Evolutionary conservation across 2,888 invertebrate species (phyloP).

Genomic region (Therioaphis trifolii): DNA sequence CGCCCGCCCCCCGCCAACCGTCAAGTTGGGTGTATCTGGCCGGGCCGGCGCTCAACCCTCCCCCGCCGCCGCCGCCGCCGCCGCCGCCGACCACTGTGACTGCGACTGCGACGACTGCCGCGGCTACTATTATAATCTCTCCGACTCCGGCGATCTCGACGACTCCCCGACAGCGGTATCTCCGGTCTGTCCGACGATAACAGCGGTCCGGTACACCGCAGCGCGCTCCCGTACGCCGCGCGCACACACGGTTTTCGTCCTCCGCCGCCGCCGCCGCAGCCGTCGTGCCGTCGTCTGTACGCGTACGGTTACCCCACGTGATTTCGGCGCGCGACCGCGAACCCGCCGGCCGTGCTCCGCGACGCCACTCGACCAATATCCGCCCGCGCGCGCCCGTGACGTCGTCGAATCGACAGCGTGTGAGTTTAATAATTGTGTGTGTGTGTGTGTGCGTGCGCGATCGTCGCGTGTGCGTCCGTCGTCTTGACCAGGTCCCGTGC

Average conservation of each 20-base stretch:
- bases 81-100: neutral
- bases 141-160: constrained; percentile 21
- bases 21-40: constrained; percentile 53
- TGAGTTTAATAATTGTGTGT: neutral
- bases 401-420: neutral
- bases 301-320: constrained; percentile 57
- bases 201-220: constrained; percentile 19
- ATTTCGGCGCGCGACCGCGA: constrained; percentile 53
- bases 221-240: constrained; percentile 41
- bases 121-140: constrained; percentile 3
- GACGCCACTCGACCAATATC: neutral
- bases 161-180: constrained; percentile 32
- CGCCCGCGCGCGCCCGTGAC: constrained; percentile 20
- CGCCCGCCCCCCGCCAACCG: constrained; percentile 51
- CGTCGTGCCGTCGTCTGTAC: neutral
- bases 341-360: neutral
- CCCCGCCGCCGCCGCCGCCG: constrained; percentile 18
- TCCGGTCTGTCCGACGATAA: constrained; percentile 47
- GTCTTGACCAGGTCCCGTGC: neutral
- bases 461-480: neutral
- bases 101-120: constrained; percentile 13
- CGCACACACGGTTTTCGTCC: constrained; percentile 9
- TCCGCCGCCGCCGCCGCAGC: constrained; percentile 43
- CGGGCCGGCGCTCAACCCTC: constrained; percentile 50
- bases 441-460: too few species aligned